Conservation (phyloP, 2,888 invertebrate genomes). For the Chloroclysta siterata region DNA sequence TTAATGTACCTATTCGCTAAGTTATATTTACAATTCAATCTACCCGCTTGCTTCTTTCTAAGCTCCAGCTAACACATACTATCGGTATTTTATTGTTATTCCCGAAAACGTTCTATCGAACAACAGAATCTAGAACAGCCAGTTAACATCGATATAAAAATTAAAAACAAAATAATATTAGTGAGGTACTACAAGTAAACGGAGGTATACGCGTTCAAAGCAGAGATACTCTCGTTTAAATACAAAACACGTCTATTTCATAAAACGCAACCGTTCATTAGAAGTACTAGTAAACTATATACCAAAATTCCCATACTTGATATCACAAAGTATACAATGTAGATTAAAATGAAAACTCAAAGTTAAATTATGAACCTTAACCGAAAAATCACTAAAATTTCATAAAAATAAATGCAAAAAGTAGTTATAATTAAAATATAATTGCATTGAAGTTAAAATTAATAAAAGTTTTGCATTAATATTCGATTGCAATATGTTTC, state of each 20-base stretch:
- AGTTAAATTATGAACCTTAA: conserved; percentile 63
- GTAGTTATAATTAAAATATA: conserved; percentile 31
- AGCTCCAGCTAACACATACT: conserved; percentile 68
- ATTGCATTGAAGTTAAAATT: conserved; percentile 45
- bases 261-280: conserved; percentile 49
- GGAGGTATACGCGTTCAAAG: conserved; percentile 70
- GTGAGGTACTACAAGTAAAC: conserved; percentile 76
- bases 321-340: conserved; percentile 80
- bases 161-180: conserved; percentile 79
- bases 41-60: conserved; percentile 79
- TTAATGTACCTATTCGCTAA: conserved; percentile 65
- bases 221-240: conserved; percentile 44
- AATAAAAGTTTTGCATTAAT: conserved; percentile 44
- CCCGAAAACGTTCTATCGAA: conserved; percentile 47
- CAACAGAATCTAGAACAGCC: conserved; percentile 52
- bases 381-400: conserved; percentile 58
- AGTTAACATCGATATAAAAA: conserved; percentile 77
- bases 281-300: conserved; percentile 49
- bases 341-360: conserved; percentile 65
- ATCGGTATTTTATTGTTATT: conserved; percentile 25
- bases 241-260: conserved; percentile 44
- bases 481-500: conserved; percentile 49
- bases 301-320: conserved; percentile 63
- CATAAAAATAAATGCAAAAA: conserved; percentile 77
- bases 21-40: conserved; percentile 81